Evolutionary conservation across 2,888 invertebrate species (phyloP), one percentile per base, ranked within the genome.

Genomic region (Gari tellinella): DNA sequence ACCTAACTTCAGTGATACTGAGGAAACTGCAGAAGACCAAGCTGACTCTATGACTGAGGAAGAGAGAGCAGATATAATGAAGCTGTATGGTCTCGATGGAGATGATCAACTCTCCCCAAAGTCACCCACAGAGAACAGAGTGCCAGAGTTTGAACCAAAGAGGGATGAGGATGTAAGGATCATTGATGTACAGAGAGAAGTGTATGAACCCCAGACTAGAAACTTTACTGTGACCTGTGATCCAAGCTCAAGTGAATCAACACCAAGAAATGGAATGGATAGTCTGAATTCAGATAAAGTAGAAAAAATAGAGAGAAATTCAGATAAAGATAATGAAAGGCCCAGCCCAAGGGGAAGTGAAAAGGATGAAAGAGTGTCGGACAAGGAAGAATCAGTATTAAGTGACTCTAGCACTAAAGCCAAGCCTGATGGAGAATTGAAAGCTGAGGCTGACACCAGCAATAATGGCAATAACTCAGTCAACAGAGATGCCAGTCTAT

Each of bases 181-280:
- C n/a, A 25, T 70, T 40, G 80, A 75, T 64, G 73, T 72, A 21
- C 75, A 75, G 25, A 75, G 75, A 52, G 75, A 80, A 43, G 53
- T 72, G 21, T 80, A 75, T 63, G 69, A 70, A 53, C 75, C 80
- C 37, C 72, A 69, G 15, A 64, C 69, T n/a, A 51, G 73, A 19
- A 48, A 56, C 17, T 78, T 78, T 37, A 73, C 70, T 19, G 64
- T 78, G 1, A 77, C 56, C 25, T 55, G 68, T 31, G 73, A 73
- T 43, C 55, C 56, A 52, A 78, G 73, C 46, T 73, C 73, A 26
- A 60, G 40, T 31, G 78, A 73, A 19, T 78, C 78, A n/a, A 73
- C 70, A 21, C 78, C 78, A 25, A 66, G 73, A 53, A 26, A 61
- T 41, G 77, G 51, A 31, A 31, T 31, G 31, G 31, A 31, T 31